These are phyloP conservation scores for Apocheima hispidaria DNA, from an alignment of 2,888 invertebrate species.

Conservation along the genomic window DNA sequence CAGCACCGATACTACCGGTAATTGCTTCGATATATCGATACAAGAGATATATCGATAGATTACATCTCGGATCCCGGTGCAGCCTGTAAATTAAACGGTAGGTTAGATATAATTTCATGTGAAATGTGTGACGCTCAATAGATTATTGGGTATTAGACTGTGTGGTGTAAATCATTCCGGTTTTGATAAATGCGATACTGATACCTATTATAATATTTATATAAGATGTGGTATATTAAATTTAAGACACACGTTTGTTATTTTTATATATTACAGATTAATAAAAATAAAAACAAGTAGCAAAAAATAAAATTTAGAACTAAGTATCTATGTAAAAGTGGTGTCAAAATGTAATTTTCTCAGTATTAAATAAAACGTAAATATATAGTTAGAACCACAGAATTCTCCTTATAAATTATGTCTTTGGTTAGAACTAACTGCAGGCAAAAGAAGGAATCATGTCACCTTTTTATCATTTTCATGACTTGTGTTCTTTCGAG, in stretches of 20 bases:
- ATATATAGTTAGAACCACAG: too few species aligned
- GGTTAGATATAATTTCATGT: constrained; percentile 67
- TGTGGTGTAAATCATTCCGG: constrained; percentile 54
- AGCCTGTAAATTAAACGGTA: constrained; percentile 61
- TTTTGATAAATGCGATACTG: constrained; percentile 43
- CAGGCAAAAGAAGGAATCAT: too few species aligned
- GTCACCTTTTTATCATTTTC: too few species aligned
- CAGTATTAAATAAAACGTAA: too few species aligned
- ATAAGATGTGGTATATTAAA: constrained; percentile 19
- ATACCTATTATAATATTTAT: constrained; percentile 36
- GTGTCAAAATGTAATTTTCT: too few species aligned
- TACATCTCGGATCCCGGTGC: constrained; percentile 51
- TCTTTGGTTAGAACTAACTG: too few species aligned
- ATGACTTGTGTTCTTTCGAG: too few species aligned
- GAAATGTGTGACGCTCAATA: constrained; percentile 70
- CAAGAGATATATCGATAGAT: constrained; percentile 55
- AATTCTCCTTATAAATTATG: too few species aligned
- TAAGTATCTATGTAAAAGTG: too few species aligned
- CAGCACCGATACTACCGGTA: constrained; percentile 68
- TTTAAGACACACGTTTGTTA: constrained; percentile 14
- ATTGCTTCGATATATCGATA: constrained; percentile 65
- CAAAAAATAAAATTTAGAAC: too few species aligned
- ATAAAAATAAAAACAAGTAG: too few species aligned
- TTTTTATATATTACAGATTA: constrained; percentile 19
- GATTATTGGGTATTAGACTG: constrained; percentile 60